Evolutionary conservation across 2,888 invertebrate species (phyloP).

Genomic region (Parascotia fuliginaria): DNA sequence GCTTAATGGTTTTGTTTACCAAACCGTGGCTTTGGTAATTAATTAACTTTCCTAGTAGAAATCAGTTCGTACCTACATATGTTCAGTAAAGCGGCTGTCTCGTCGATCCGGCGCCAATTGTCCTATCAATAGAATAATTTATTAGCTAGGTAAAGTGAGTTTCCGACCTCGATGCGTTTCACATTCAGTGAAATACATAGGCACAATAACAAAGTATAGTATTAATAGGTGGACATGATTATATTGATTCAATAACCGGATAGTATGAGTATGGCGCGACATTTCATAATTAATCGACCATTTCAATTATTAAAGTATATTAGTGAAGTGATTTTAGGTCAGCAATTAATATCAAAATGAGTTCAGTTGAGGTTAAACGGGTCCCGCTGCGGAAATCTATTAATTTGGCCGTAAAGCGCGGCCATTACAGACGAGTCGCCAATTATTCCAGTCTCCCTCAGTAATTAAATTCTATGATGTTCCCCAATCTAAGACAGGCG

Average conservation of each 20-base stretch:
- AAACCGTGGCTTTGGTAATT: slow-evolving; percentile 26
- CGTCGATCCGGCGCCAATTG: slow-evolving; percentile 39
- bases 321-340: slow-evolving; percentile 62
- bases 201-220: slow-evolving; percentile 32
- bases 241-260: slow-evolving; percentile 18
- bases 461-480: slow-evolving; percentile 83
- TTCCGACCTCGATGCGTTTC: slow-evolving; percentile 32
- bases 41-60: slow-evolving; percentile 38
- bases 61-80: slow-evolving; percentile 28
- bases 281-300: slow-evolving; percentile 40
- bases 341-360: slow-evolving; percentile 74
- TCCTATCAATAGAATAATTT: slow-evolving; percentile 39
- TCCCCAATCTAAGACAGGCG: slow-evolving; percentile 80
- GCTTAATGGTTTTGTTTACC: slow-evolving; percentile 40
- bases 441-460: slow-evolving; percentile 78
- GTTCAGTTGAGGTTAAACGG: slow-evolving; percentile 59
- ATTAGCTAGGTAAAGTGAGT: slow-evolving; percentile 24
- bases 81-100: slow-evolving; percentile 19
- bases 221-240: slow-evolving; percentile 19
- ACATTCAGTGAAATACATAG: slow-evolving; percentile 16
- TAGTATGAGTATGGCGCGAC: slow-evolving; percentile 20
- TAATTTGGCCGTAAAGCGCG: slow-evolving; percentile 78
- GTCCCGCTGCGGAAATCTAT: slow-evolving; percentile 75
- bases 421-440: slow-evolving; percentile 77
- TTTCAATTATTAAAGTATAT: slow-evolving; percentile 59